Conservation (phyloP, 2,113 vertebrate genomes). For the Sinocyclocheilus anophthalmus region DNA sequence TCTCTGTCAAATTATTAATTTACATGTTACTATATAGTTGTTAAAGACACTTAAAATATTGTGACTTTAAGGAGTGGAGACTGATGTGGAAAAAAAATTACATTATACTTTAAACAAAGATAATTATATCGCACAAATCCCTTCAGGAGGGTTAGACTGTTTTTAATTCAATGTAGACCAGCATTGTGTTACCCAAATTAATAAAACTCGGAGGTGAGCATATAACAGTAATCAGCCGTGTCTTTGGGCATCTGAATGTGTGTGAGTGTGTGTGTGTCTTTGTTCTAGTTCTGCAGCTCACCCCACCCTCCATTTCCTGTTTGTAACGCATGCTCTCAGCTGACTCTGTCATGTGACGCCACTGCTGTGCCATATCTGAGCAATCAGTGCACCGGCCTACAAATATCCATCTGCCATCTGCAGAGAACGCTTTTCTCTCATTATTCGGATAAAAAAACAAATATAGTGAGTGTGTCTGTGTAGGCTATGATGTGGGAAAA, state of each 20-base stretch:
- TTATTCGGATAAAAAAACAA: background rate
- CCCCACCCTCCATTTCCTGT: slow-evolving; percentile 56
- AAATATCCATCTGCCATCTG: background rate
- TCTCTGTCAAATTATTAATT: too few relatives aligned
- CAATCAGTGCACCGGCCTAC: background rate
- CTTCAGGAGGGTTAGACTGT: too few relatives aligned
- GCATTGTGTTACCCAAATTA: background rate
- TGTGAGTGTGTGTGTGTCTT: slow-evolving; percentile 6
- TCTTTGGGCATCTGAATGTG: background rate
- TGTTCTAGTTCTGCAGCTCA: slow-evolving; percentile 42
- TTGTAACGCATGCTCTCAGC: slow-evolving; percentile 48
- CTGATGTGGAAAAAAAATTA: too few relatives aligned
- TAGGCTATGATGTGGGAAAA: background rate
- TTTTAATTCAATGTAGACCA: too few relatives aligned
- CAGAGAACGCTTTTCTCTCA: background rate
- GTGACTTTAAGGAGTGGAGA: too few relatives aligned
- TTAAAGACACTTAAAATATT: too few relatives aligned
- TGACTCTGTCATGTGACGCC: slow-evolving; percentile 47
- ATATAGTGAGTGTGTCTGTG: background rate
- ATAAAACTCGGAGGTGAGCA: background rate
- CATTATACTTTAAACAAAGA: too few relatives aligned
- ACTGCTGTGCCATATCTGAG: slow-evolving; percentile 5
- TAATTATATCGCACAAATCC: too few relatives aligned
- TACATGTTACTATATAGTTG: too few relatives aligned
- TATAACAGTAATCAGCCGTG: background rate